These are phyloP conservation scores for Datnioides undecimradiatus DNA, from an alignment of 2,113 vertebrate species.

Conservation along the genomic window DNA sequence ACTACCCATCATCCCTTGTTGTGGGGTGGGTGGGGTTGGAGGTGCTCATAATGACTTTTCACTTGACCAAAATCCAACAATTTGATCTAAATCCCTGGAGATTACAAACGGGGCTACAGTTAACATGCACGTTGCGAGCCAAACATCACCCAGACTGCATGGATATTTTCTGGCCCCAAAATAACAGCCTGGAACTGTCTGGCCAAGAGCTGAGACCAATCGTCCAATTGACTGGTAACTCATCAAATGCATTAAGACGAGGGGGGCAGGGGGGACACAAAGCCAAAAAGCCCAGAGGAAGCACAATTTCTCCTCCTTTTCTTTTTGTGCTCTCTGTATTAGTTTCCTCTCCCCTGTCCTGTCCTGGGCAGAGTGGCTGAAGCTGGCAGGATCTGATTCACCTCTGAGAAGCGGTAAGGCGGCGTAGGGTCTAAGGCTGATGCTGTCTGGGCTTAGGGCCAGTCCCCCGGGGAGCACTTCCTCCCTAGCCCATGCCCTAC, in stretches of 20 bases:
- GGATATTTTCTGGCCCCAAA: constrained; percentile 60
- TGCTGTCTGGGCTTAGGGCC: constrained; percentile 59
- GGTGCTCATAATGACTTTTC: constrained; percentile 81
- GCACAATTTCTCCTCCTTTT: not conserved
- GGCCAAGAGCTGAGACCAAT: constrained; percentile 52
- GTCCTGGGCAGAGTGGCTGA: not conserved
- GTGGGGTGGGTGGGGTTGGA: constrained; percentile 40
- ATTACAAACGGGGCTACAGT: constrained; percentile 80
- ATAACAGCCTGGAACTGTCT: constrained; percentile 58
- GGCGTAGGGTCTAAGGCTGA: constrained; percentile 30
- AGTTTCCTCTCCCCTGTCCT: not conserved
- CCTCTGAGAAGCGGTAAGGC: constrained; percentile 33
- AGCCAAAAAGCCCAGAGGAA: not conserved
- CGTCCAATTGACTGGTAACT: constrained; percentile 43
- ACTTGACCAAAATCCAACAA: constrained; percentile 81
- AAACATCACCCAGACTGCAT: constrained; percentile 73
- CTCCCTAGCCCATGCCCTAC: constrained; percentile 45
- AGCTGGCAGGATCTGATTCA: constrained; percentile 28
- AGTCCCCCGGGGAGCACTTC: constrained; percentile 65
- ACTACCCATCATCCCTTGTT: constrained; percentile 63
- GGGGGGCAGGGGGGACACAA: not conserved
- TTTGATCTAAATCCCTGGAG: constrained; percentile 82
- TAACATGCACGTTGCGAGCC: constrained; percentile 73
- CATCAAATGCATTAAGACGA: constrained; percentile 47
- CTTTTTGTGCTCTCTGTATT: not conserved